Conservation (phyloP, 2,797 vertebrate genomes). For the Danio aesculapii region DNA sequence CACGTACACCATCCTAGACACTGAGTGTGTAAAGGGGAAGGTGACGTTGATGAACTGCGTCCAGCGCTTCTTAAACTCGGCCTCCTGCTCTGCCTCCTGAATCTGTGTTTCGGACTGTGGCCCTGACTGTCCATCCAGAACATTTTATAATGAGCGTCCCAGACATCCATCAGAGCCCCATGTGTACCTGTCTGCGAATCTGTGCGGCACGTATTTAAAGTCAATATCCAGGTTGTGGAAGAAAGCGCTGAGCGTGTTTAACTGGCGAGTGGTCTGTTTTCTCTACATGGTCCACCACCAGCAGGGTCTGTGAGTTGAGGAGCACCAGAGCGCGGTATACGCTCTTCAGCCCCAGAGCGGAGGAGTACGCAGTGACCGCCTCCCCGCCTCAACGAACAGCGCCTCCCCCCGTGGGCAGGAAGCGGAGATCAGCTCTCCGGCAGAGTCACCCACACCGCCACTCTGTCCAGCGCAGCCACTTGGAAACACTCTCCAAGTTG, state of each 20-base stretch:
- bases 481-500: constrained; percentile 94
- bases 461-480: constrained; percentile 94
- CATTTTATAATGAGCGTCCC: constrained; percentile 99
- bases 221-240: constrained; percentile 99
- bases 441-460: constrained; percentile 85
- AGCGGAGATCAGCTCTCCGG: constrained; percentile 90
- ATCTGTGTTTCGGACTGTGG: constrained; percentile 90
- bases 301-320: constrained; percentile 90
- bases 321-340: constrained; percentile 92
- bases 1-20: constrained; percentile 89
- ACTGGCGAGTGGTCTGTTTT: constrained; percentile 86
- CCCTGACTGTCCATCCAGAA: constrained; percentile 95
- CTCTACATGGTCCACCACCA: constrained; percentile 94
- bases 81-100: constrained; percentile 96
- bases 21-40: constrained; percentile 81
- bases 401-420: constrained; percentile 87
- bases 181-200: constrained; percentile 87
- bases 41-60: constrained; percentile 97
- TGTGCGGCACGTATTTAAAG: constrained; percentile 94
- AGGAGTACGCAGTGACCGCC: constrained; percentile 87
- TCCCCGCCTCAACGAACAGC: constrained; percentile 94
- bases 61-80: constrained; percentile 98
- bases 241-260: constrained; percentile 89
- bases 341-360: constrained; percentile 90
- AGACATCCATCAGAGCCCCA: constrained; percentile 98